phyloP scores from a whole-genome alignment of 2,888 invertebrate species.

The Halictus quadricinctus region DNA sequence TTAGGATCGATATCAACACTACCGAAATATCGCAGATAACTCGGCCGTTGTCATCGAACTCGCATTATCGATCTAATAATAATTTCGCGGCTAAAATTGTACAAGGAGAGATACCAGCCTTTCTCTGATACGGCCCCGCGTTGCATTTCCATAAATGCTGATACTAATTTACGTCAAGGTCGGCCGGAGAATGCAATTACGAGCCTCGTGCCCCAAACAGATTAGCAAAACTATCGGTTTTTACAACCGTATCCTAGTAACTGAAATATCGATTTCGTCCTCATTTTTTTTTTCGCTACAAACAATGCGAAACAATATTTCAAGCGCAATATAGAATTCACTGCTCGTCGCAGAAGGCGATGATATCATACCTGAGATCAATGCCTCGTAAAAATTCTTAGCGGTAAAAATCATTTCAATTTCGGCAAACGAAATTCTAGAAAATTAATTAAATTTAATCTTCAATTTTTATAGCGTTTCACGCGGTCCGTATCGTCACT shows the following conservation, averaged over 20 bases:
- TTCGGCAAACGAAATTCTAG: neutral
- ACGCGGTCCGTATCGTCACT: neutral
- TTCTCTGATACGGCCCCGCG: neutral
- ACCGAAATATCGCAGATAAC: slow-evolving; percentile 26
- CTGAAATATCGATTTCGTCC: neutral
- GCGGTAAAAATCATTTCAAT: neutral
- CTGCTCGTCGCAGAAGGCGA: neutral
- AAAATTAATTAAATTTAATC: too few species aligned
- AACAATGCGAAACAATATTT: neutral
- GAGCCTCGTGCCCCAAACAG: neutral
- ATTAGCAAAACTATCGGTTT: neutral
- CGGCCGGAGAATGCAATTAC: neutral
- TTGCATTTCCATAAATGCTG: neutral
- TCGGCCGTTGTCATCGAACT: neutral
- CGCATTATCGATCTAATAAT: slow-evolving; percentile 8
- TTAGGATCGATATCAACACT: neutral
- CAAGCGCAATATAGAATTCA: neutral
- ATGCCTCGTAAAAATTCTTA: too few species aligned
- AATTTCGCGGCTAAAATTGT: slow-evolving; percentile 18
- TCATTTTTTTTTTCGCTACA: neutral
- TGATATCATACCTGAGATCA: too few species aligned
- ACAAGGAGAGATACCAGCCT: neutral
- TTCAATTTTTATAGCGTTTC: neutral
- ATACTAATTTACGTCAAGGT: neutral
- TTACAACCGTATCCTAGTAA: neutral